Evolutionary conservation across 1,140 invertebrate species (phyloP), one percentile per base, ranked within the genome.

Genomic region (Drosophila trapezifrons): DNA sequence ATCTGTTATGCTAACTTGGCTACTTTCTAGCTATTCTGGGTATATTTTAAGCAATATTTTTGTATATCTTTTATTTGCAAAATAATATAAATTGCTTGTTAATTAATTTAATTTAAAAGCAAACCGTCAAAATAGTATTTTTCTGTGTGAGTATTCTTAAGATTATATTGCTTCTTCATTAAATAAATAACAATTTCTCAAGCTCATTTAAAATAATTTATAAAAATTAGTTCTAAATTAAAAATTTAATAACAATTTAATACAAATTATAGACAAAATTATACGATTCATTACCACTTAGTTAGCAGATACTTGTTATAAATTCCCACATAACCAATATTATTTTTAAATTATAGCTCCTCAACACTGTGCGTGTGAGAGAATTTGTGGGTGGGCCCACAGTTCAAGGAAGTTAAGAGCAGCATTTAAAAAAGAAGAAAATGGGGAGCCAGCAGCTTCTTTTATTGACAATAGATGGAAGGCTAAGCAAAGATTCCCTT

Each of bases 391-490:
- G 83, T 86, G 83, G 82, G 56, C 79, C 51, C 32, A 15, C 52
- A 58, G 52, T 66, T 75, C 72, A 67, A 69, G 66, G 70, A 65
- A 66, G 51, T 63, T 71, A 82, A 65, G 65, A 52, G 37, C 22
- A 42, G 45, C 27, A 18, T 66, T 74, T 80, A 60, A 67, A 82
- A 60, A 70, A 22, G 9, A 13, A n/a, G 20, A 22, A 32, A 43
- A 64, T 42, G 54, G 45, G 54, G 29, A 37, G 22, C 43, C 71
- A 73, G 40, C 73, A 57, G 72, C 73, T 75, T 76, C 72, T 57
- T 72, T 76, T 82, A 85, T 85, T 85, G 83, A 82, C 78, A 82
- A 78, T 78, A 80, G 58, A 80, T 67, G 55, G 58, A 49, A 27
- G 73, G 73, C 59, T 65, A 76, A 76, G 72, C 52, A 58, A 75